A percentile compares a stretch with the other conserved stretches of the same genome.
phyloP scores from a whole-genome alignment of 1,140 invertebrate species.

The Sinonovacula constricta region DNA sequence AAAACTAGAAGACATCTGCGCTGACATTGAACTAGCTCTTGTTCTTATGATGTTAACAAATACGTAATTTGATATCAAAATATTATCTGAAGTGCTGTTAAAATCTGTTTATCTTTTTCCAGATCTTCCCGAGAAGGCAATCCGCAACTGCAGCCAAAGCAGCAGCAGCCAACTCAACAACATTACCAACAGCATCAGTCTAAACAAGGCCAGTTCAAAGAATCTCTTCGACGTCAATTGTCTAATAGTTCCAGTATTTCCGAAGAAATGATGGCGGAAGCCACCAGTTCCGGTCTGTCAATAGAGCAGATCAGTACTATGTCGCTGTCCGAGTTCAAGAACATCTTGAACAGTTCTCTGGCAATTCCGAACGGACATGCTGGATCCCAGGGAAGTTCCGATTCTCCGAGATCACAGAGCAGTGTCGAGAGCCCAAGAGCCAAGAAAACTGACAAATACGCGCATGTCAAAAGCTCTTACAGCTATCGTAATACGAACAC shows the following conservation, averaged over 20 bases:
- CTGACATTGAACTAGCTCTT: too few species aligned
- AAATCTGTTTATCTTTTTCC: constrained; percentile 11
- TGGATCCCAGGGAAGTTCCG: constrained; percentile 55
- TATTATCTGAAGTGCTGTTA: too few species aligned
- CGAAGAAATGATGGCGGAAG: constrained; percentile 52
- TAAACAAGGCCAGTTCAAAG: constrained; percentile 56
- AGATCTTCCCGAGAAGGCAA: constrained; percentile 30
- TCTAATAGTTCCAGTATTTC: constrained; percentile 21
- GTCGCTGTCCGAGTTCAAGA: constrained; percentile 72
- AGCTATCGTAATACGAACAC: constrained; percentile 27
- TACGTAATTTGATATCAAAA: too few species aligned
- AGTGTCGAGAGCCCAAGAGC: constrained; percentile 60
- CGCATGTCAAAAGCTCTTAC: constrained; percentile 18
- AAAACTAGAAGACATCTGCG: too few species aligned
- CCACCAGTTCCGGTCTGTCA: constrained; percentile 14
- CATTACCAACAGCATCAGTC: constrained; percentile 17
- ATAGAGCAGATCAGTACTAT: constrained; percentile 71
- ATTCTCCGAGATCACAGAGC: constrained; percentile 64
- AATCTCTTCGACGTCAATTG: background rate
- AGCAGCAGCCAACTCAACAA: background rate
- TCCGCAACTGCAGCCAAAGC: constrained; percentile 30
- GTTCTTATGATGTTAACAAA: too few species aligned
- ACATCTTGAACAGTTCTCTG: constrained; percentile 65
- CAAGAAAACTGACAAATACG: constrained; percentile 11
- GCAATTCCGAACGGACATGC: constrained; percentile 59